Conservation (phyloP, 2,888 invertebrate genomes). For the Urechis unicinctus region DNA sequence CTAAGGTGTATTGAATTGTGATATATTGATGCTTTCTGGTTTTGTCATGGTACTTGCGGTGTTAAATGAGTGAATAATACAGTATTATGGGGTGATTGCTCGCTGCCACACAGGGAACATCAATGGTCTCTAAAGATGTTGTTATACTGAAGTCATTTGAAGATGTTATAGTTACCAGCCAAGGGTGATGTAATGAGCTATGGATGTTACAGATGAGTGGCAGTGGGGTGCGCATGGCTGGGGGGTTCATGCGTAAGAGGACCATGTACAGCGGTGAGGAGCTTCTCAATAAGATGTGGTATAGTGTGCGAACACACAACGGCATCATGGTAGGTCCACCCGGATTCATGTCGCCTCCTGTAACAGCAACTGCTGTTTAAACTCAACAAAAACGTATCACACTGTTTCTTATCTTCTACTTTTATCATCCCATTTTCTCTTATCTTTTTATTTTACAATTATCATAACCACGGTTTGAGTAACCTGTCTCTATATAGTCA, state of each 20-base stretch:
- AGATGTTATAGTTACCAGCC: too few relatives aligned
- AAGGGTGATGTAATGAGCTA: too few relatives aligned
- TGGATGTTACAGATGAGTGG: conserved; percentile 24
- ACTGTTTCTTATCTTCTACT: too few relatives aligned
- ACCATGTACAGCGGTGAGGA: conserved; percentile 60
- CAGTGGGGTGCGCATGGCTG: conserved; percentile 36
- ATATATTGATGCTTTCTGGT: background rate
- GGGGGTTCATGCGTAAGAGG: conserved; percentile 36
- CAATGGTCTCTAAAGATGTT: too few relatives aligned
- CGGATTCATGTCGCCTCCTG: background rate
- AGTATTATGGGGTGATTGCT: too few relatives aligned
- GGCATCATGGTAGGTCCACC: conserved; percentile 75
- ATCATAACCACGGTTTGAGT: too few relatives aligned
- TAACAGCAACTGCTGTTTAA: background rate
- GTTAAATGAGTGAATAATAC: background rate
- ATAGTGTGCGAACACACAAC: conserved; percentile 85
- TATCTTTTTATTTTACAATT: too few relatives aligned
- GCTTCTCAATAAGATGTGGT: conserved; percentile 87
- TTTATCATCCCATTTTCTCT: too few relatives aligned
- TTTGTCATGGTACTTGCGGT: background rate
- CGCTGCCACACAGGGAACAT: too few relatives aligned
- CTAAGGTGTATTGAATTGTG: background rate
- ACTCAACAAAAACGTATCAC: too few relatives aligned
- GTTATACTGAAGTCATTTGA: too few relatives aligned
- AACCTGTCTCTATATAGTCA: too few relatives aligned